Conservation (phyloP, 35 echinoderm and acorn worm species). For the Anneissia japonica region DNA sequence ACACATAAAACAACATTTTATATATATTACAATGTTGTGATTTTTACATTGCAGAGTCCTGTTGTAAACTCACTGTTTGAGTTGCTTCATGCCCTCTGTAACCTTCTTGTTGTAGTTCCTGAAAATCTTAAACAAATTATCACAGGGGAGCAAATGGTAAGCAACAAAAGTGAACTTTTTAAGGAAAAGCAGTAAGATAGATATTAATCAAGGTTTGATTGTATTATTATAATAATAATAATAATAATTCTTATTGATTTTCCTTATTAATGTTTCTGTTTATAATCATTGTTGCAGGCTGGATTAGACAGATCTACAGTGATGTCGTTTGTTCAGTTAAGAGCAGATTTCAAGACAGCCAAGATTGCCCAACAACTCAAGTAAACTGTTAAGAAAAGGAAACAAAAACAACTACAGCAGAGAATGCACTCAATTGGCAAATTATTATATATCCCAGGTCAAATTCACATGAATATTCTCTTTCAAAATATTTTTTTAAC, state of each 20-base stretch:
- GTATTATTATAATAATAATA: too few relatives aligned
- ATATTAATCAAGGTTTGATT: too few relatives aligned
- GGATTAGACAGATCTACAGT: constrained; percentile 65
- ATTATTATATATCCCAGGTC: too few relatives aligned
- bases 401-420: not conserved
- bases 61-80: constrained; percentile 90
- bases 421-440: too few relatives aligned
- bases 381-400: constrained; percentile 22
- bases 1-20: too few relatives aligned
- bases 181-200: too few relatives aligned
- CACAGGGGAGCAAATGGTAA: constrained; percentile 94
- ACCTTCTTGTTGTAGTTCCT: constrained; percentile 83
- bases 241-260: not conserved
- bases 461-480: too few relatives aligned
- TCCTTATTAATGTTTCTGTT: not conserved
- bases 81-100: constrained; percentile 91
- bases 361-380: constrained; percentile 90
- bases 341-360: constrained; percentile 95
- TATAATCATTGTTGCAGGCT: constrained; percentile 57
- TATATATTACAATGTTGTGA: too few relatives aligned
- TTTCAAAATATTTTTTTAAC: too few relatives aligned
- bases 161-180: too few relatives aligned
- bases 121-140: constrained; percentile 90
- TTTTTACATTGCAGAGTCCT: constrained; percentile 45
- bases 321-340: constrained; percentile 84